Evolutionary conservation across 2,888 invertebrate species (phyloP).

Genomic region (Linyphia triangularis): DNA sequence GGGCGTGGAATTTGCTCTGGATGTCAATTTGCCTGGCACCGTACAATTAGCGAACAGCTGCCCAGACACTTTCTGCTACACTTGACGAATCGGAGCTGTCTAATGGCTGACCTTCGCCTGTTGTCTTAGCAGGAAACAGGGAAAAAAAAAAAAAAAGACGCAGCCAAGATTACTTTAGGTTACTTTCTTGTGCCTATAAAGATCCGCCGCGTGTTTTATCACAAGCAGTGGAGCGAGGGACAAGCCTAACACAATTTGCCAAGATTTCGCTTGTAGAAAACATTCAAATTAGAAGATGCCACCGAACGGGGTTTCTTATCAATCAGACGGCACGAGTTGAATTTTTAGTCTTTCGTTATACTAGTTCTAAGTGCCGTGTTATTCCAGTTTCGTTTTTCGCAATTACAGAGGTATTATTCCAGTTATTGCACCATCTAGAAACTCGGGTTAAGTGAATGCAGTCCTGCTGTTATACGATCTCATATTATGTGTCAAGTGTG

Average conservation of each 20-base stretch:
- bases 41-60: constrained; percentile 36
- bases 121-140: neutral
- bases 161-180: too few relatives aligned
- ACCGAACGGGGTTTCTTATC: neutral
- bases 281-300: too few relatives aligned
- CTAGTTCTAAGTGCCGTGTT: constrained; percentile 3
- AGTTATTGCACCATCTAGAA: neutral
- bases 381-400: neutral
- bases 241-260: constrained; percentile 6
- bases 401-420: neutral
- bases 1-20: neutral
- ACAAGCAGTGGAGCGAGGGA: neutral
- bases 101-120: constrained; percentile 25
- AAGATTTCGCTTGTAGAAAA: neutral
- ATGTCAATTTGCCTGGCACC: constrained; percentile 8
- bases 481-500: too few relatives aligned
- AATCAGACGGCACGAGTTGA: neutral
- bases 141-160: neutral
- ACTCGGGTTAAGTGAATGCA: neutral
- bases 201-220: neutral
- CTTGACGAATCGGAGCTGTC: constrained; percentile 28
- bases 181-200: constrained; percentile 11
- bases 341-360: neutral
- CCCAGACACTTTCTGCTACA: neutral
- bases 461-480: too few relatives aligned